A percentile compares a stretch with the other conserved stretches of the same genome.
Conservation (phyloP, 2,888 invertebrate genomes). For the Drosophila nr. medialis region DNA sequence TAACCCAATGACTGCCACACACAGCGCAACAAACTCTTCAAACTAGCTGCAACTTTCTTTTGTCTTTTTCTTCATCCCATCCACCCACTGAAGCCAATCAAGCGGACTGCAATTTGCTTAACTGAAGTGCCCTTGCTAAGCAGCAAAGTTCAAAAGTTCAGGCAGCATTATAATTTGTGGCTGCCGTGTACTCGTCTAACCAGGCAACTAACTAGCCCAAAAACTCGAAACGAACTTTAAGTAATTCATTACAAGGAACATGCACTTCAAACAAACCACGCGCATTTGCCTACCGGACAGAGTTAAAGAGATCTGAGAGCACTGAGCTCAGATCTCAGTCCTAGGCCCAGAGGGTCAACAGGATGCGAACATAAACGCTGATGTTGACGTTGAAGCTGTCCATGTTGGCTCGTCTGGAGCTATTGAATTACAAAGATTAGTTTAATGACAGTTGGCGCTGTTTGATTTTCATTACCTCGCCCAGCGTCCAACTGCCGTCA, state of each 20-base stretch:
- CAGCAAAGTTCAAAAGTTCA: slow-evolving; percentile 75
- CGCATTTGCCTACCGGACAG: slow-evolving; percentile 50
- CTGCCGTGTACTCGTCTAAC: slow-evolving; percentile 71
- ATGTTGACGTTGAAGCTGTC: slow-evolving; percentile 24
- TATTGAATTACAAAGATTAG: slow-evolving; percentile 82
- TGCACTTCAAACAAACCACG: slow-evolving; percentile 69
- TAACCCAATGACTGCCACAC: slow-evolving; percentile 58
- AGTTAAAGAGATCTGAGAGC: background rate
- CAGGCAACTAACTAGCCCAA: slow-evolving; percentile 49
- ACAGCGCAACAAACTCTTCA: slow-evolving; percentile 44
- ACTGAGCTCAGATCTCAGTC: background rate
- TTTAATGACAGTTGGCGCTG: slow-evolving; percentile 82
- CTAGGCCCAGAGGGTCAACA: slow-evolving; percentile 26
- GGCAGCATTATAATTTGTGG: slow-evolving; percentile 76
- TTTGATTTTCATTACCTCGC: slow-evolving; percentile 78
- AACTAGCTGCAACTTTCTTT: slow-evolving; percentile 64
- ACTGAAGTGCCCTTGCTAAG: slow-evolving; percentile 51
- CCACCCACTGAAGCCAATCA: slow-evolving; percentile 58
- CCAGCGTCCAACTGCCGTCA: slow-evolving; percentile 54
- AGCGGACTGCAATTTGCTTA: slow-evolving; percentile 70
- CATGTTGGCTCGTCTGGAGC: slow-evolving; percentile 49
- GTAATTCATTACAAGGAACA: slow-evolving; percentile 71
- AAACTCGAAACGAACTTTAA: slow-evolving; percentile 44
- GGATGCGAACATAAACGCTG: slow-evolving; percentile 45
- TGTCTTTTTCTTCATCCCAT: slow-evolving; percentile 38